Evolutionary conservation across 2,113 vertebrate genomes (phyloP), one percentile per base, ranked within the genome.

Genomic region (Osmerus mordax): DNA sequence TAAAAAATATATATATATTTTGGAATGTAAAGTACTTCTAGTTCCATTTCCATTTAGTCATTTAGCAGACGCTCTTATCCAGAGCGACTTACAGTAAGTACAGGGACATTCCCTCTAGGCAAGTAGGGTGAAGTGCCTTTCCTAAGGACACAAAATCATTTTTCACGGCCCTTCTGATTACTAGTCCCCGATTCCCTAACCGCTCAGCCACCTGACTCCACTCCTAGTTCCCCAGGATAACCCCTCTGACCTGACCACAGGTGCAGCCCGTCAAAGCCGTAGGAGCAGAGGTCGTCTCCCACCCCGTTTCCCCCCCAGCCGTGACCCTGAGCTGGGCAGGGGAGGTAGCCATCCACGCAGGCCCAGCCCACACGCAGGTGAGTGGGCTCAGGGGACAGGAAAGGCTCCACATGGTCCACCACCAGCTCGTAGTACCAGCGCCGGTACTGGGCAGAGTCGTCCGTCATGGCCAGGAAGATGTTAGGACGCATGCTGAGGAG

Each of bases 361-460:
- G 96, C 97, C 97, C 97, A 99, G 76, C 97, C 97, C n/a, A 98
- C 94, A 3, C 95, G 93, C 53, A 99, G 86, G 70, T 98, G 96
- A 51, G 96, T 97, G 1, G 96, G 94, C 77, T 98, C 96, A 14
- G 95, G 89, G 0, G 96, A 96, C 73, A 97, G 90, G 59, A 98
- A 99, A 0, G 92, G 90, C 36, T 96, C 92, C 0, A 93, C 86
- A 3, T 93, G 91, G 81, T 99, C 96, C 84, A 98, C 93, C 79
- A 94, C 92, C 77, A 98, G 86, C 61, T 99, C 97, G 23, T 95
- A 99, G 85, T 99, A 99, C 96, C 97, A 99, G 75, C 93, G 95
- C 74, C 92, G 93, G 83, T 94, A 95, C n/a, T 99, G 97, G 8
- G 95, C 93, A 0, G 96, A 97, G 41, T 94, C 92, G 65, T 96